Evolutionary conservation across 1,140 invertebrate genomes (phyloP).

Genomic region (Eurosta solidaginis): DNA sequence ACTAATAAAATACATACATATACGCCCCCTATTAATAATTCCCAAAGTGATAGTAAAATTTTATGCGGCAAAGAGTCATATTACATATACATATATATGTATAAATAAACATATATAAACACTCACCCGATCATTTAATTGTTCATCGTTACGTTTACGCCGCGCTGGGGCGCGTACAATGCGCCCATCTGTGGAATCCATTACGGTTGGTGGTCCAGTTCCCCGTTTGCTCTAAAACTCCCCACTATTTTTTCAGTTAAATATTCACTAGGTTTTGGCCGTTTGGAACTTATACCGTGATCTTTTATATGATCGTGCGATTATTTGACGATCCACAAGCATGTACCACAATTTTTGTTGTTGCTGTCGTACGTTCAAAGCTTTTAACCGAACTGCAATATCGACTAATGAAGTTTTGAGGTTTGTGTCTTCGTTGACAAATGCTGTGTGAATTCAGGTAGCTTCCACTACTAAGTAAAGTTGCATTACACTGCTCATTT

Average conservation of each 20-base stretch:
- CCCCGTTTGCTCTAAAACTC: background rate
- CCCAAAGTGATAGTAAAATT: background rate
- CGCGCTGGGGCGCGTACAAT: slow-evolving; percentile 54
- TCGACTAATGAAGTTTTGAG: background rate
- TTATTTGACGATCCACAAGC: background rate
- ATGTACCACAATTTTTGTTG: slow-evolving; percentile 13
- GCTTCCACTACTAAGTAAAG: background rate
- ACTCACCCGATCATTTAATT: slow-evolving; percentile 54
- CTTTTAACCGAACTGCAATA: background rate
- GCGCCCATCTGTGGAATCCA: slow-evolving; percentile 50
- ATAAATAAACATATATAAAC: background rate
- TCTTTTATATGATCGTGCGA: slow-evolving; percentile 24
- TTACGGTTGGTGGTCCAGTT: slow-evolving; percentile 30
- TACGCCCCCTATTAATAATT: background rate
- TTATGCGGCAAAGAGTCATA: background rate
- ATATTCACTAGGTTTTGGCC: background rate
- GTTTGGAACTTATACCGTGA: slow-evolving; percentile 4
- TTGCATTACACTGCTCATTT: background rate
- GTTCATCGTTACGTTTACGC: slow-evolving; percentile 55
- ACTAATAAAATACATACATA: background rate
- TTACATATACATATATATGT: background rate
- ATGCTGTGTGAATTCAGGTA: background rate
- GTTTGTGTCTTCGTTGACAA: slow-evolving; percentile 9
- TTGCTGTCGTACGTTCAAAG: too few relatives aligned
- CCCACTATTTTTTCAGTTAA: background rate